Conservation (phyloP, 2,888 invertebrate genomes). For the Eutolmus rufibarbis region DNA sequence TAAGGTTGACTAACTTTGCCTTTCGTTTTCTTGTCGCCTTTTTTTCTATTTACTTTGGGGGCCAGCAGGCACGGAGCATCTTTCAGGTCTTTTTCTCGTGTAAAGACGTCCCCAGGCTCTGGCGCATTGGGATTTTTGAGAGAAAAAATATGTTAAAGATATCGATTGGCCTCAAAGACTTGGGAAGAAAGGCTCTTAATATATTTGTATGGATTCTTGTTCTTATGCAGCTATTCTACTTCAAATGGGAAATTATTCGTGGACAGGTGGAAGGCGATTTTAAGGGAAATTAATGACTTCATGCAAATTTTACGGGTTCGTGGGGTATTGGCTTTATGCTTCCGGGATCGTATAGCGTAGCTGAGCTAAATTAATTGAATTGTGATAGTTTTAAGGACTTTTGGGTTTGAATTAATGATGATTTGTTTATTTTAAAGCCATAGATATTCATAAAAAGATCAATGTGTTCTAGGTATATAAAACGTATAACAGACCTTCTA, state of each 20-base stretch:
- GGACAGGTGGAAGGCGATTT: background rate
- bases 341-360: background rate
- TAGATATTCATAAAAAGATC: background rate
- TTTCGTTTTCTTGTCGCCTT: background rate
- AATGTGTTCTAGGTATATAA: background rate
- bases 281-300: background rate
- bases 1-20: slow-evolving; percentile 16
- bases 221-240: background rate
- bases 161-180: slow-evolving; percentile 5
- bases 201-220: background rate
- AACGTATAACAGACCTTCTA: background rate
- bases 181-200: background rate
- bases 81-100: background rate
- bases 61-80: background rate
- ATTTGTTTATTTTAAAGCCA: background rate
- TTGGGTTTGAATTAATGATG: background rate
- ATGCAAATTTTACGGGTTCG: background rate
- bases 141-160: slow-evolving; percentile 31
- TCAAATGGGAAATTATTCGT: background rate
- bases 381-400: background rate
- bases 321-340: background rate
- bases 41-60: background rate
- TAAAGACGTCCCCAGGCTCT: background rate
- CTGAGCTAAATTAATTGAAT: background rate
- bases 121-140: slow-evolving; percentile 12